Conservation (phyloP, 2,888 invertebrate species). For the Caenorhabditis sulstoni region DNA sequence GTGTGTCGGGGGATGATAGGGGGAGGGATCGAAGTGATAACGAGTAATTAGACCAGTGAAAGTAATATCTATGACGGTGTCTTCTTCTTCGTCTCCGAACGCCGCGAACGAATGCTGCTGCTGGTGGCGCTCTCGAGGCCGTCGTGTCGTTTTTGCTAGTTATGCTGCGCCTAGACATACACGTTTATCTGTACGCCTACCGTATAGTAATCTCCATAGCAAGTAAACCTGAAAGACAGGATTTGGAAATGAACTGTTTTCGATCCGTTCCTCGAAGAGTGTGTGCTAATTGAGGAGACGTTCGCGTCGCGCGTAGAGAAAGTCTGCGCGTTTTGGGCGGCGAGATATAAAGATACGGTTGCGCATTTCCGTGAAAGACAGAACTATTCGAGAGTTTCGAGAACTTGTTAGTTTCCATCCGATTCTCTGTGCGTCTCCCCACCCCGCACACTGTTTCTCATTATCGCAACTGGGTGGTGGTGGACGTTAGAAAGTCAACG, state of each 20-base stretch:
- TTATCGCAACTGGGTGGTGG: conserved; percentile 43
- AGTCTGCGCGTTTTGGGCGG: conserved; percentile 37
- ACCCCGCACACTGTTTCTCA: conserved; percentile 13
- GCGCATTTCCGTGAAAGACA: conserved; percentile 57
- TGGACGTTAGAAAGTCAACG: conserved; percentile 54
- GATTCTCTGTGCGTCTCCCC: conserved; percentile 23
- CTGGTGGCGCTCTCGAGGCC: conserved; percentile 18
- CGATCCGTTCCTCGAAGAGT: conserved; percentile 28
- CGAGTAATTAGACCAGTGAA: conserved; percentile 60
- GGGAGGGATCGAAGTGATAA: conserved; percentile 42
- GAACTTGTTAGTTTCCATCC: conserved; percentile 55
- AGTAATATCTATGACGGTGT: conserved; percentile 54
- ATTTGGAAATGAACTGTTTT: conserved; percentile 60
- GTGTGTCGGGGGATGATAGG: conserved; percentile 8
- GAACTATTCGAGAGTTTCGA: conserved; percentile 45
- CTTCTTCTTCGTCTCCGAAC: conserved; percentile 10
- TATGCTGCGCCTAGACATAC: conserved; percentile 36
- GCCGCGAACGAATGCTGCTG: conserved; percentile 3
- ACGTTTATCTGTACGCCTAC: conserved; percentile 56
- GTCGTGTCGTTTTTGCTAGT: conserved; percentile 24
- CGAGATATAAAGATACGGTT: conserved; percentile 60
- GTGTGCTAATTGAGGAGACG: conserved; percentile 46
- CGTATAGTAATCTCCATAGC: conserved; percentile 56
- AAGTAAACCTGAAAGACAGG: conserved; percentile 59
- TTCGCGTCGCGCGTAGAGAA: conserved; percentile 1